Evolutionary conservation across 2,113 vertebrate species (phyloP).

Genomic region (Thalassoma bifasciatum): DNA sequence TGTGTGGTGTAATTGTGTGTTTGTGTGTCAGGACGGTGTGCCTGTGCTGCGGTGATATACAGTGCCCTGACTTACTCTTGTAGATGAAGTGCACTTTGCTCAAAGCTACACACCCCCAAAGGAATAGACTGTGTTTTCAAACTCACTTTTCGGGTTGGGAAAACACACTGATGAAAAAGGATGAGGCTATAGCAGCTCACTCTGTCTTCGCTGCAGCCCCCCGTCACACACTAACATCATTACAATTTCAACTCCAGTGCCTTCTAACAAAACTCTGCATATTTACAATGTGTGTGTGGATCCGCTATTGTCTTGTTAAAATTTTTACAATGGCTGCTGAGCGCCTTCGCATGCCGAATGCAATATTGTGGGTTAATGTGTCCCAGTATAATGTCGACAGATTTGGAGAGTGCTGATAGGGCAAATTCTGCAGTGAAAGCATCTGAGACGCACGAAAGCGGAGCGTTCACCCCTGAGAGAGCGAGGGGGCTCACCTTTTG

Average conservation of each 20-base stretch:
- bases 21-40: constrained; percentile 39
- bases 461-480: constrained; percentile 60
- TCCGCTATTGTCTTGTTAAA: constrained; percentile 67
- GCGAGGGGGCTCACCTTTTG: constrained; percentile 70
- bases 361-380: constrained; percentile 65
- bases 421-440: constrained; percentile 60
- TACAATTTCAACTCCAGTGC: constrained; percentile 69
- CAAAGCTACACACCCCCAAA: constrained; percentile 51
- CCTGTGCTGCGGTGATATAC: constrained; percentile 57
- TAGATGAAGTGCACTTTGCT: constrained; percentile 71
- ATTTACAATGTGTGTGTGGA: constrained; percentile 61
- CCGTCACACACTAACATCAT: constrained; percentile 75
- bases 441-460: constrained; percentile 45
- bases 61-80: constrained; percentile 60
- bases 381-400: constrained; percentile 52
- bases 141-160: constrained; percentile 67
- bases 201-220: constrained; percentile 45
- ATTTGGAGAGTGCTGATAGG: constrained; percentile 65
- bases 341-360: constrained; percentile 43
- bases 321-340: constrained; percentile 64
- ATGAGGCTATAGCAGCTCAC: constrained; percentile 56
- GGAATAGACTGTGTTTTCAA: constrained; percentile 66
- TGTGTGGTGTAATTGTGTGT: constrained; percentile 30
- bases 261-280: constrained; percentile 71
- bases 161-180: constrained; percentile 72